phyloP scores from a whole-genome alignment of 2,797 vertebrate genomes.

The Pseudopleuronectes americanus region DNA sequence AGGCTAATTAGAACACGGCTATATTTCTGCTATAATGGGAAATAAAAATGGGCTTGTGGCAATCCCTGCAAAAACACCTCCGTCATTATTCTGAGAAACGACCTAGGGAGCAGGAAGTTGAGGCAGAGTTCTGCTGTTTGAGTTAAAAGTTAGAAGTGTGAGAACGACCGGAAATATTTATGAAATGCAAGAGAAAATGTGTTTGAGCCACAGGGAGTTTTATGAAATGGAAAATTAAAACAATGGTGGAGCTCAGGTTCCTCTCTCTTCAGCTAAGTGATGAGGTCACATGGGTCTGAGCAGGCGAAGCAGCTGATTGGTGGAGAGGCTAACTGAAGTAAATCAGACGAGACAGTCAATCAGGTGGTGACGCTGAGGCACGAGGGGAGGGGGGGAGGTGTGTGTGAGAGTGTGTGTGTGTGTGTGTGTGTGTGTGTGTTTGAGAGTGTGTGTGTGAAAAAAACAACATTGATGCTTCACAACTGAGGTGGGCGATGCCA shows the following conservation, averaged over 20 bases:
- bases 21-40: slow-evolving; percentile 67
- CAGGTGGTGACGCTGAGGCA: slow-evolving; percentile 25
- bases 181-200: not conserved
- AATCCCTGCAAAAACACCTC: slow-evolving; percentile 19
- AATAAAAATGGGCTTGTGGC: slow-evolving; percentile 58
- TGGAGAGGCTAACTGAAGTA: slow-evolving; percentile 43
- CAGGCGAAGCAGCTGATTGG: slow-evolving; percentile 54
- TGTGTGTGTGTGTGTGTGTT: not conserved
- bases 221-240: slow-evolving; percentile 36
- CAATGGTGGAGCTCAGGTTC: not conserved
- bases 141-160: slow-evolving; percentile 9
- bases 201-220: not conserved
- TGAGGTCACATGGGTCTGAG: slow-evolving; percentile 58
- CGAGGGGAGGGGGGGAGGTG: not conserved
- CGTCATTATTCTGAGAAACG: slow-evolving; percentile 59
- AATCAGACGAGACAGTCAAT: slow-evolving; percentile 57
- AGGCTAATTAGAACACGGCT: slow-evolving; percentile 64
- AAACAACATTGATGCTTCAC: slow-evolving; percentile 65
- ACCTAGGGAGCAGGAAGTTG: slow-evolving; percentile 42
- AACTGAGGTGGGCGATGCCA: slow-evolving; percentile 49
- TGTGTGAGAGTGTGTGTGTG: slow-evolving; percentile 4
- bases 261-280: slow-evolving; percentile 1
- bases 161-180: slow-evolving; percentile 7
- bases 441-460: slow-evolving; percentile 3
- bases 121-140: slow-evolving; percentile 14